Conservation (phyloP, 2,888 invertebrate species). For the Steinernema hermaphroditum region DNA sequence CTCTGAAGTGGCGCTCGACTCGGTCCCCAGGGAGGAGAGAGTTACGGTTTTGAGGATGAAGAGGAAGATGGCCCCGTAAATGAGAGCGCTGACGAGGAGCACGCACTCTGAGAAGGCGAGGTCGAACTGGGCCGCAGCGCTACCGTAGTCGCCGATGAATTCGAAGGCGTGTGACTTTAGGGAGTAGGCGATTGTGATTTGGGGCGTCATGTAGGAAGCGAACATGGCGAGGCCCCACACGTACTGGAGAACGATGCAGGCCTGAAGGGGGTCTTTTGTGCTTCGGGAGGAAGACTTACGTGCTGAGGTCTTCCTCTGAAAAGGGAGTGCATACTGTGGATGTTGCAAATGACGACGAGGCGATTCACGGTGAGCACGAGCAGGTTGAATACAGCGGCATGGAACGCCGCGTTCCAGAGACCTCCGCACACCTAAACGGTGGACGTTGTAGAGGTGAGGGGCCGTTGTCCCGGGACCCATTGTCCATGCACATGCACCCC, state of each 20-base stretch:
- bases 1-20: background rate
- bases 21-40: background rate
- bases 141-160: background rate
- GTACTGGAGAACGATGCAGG: background rate
- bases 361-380: slow-evolving; percentile 2
- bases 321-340: background rate
- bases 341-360: slow-evolving; percentile 4
- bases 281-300: background rate
- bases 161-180: background rate
- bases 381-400: background rate
- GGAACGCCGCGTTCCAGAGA: slow-evolving; percentile 18
- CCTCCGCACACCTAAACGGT: slow-evolving; percentile 4
- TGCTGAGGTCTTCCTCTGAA: background rate
- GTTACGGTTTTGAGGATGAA: slow-evolving; percentile 2
- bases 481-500: background rate
- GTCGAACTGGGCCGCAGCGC: background rate
- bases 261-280: background rate
- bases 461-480: no score
- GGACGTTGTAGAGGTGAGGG: background rate
- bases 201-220: background rate
- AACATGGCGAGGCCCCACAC: slow-evolving; percentile 1
- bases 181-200: background rate
- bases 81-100: background rate
- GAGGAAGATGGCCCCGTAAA: slow-evolving; percentile 3
- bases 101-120: slow-evolving; percentile 17